phyloP scores from a whole-genome alignment of 1,140 invertebrate genomes.

The Nymphalis io region DNA sequence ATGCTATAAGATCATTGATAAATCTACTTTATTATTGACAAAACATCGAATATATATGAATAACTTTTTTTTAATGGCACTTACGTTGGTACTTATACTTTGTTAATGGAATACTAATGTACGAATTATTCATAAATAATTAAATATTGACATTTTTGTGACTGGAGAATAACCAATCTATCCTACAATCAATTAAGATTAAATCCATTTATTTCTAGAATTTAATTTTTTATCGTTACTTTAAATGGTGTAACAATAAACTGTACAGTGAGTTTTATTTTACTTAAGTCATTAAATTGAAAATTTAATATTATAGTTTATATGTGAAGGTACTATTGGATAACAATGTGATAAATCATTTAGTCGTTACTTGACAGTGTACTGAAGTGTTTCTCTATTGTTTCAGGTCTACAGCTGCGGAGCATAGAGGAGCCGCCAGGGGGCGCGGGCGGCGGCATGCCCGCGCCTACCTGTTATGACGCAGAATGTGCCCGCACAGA shows the following conservation, averaged over 20 bases:
- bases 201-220: too few species aligned
- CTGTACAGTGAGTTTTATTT: conserved; percentile 15
- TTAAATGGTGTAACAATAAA: conserved; percentile 31
- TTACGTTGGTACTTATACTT: too few species aligned
- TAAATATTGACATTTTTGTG: neutral
- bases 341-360: neutral
- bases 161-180: neutral
- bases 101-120: too few species aligned
- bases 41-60: too few species aligned
- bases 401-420: conserved; percentile 88
- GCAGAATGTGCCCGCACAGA: conserved; percentile 92
- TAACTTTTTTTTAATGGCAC: too few species aligned
- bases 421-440: conserved; percentile 88
- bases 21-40: too few species aligned
- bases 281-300: neutral
- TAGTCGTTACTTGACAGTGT: neutral
- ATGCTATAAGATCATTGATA: too few species aligned
- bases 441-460: conserved; percentile 77
- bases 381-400: conserved; percentile 52
- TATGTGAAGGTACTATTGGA: neutral
- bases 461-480: conserved; percentile 85
- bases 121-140: neutral
- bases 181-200: neutral
- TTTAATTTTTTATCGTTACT: conserved; percentile 36
- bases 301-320: neutral